Base-by-base conservation (phyloP, 2,888 invertebrate species). In the Dromius quadrimaculatus region DNA sequence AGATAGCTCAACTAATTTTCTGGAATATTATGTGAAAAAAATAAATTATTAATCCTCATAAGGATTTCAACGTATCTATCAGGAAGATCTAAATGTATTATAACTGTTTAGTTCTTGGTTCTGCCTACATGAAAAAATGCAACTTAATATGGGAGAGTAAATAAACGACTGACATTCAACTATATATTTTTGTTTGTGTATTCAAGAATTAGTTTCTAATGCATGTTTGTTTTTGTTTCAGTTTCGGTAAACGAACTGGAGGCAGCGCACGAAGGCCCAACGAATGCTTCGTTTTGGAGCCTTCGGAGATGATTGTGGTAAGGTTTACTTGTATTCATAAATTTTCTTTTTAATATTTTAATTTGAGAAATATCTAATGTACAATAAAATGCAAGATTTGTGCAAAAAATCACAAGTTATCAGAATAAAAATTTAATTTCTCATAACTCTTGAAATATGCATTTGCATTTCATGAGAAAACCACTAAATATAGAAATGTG, bases 291-390 rank as follows among this genome's bases (percentile, higher is more conserved):
- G 91, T 93, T 73, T 86, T 93, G 81, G 93, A 94, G 82, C 89
- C 92, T 72, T 92, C 93, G 78, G 93, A 93, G 85, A 92, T 94
- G 92, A 91, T 94, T 80, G 92, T 91, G 84, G 93, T 93, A 82
- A 89, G 92, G 90, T 75, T 22, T 32, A 57, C 5, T 11, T 23
- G 4, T 23, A 6, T 57, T 11, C 15, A 32, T 57, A 15, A 8
- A 15, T 32, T 57, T n/a, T n/a, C n/a, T n/a, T n/a, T n/a, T n/a
- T n/a, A n/a, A n/a, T n/a, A n/a, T n/a, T n/a, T n/a, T n/a, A n/a
- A n/a, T n/a, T n/a, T n/a, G n/a, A n/a, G n/a, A n/a, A n/a, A n/a
- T n/a, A n/a, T n/a, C n/a, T n/a, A n/a, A n/a, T n/a, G n/a, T n/a
- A n/a, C n/a, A n/a, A n/a, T n/a, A n/a, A n/a, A n/a, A n/a, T n/a